phyloP scores from a whole-genome alignment of 2,888 invertebrate species.

The Scaptodrosophila latifasciaeformis region DNA sequence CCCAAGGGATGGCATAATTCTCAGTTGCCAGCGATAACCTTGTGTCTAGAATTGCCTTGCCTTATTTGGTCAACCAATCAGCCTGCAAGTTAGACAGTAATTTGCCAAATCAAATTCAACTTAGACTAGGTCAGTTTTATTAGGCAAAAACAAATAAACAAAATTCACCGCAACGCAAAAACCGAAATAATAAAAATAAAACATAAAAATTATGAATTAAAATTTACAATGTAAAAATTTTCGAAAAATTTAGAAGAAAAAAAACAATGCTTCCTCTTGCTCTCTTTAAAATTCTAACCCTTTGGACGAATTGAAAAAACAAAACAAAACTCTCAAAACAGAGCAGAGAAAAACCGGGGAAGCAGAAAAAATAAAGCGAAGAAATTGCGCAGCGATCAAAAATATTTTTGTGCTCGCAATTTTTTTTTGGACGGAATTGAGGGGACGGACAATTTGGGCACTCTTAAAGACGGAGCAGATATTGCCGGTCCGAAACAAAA shows the following conservation, averaged over 20 bases:
- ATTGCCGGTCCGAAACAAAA: slow-evolving; percentile 30
- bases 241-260: not conserved
- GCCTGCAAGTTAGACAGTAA: too few species aligned
- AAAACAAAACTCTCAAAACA: not conserved
- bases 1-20: too few species aligned
- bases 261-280: slow-evolving; percentile 1
- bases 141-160: slow-evolving; percentile 4
- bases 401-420: too few species aligned
- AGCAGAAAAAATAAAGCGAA: slow-evolving; percentile 18
- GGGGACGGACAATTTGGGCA: not conserved
- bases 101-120: too few species aligned
- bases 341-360: slow-evolving; percentile 16
- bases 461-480: slow-evolving; percentile 15
- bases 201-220: not conserved
- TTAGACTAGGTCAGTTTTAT: slow-evolving; percentile 55
- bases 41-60: too few species aligned
- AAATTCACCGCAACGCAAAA: not conserved
- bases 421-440: slow-evolving; percentile 19
- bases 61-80: too few species aligned
- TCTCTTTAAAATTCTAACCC: too few species aligned
- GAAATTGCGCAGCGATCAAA: slow-evolving; percentile 55
- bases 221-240: too few species aligned
- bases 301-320: too few species aligned
- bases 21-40: too few species aligned
- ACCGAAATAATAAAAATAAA: slow-evolving; percentile 1